Percentiles rank a stretch among this genome's conserved stretches.
Evolutionary conservation across 2,797 vertebrate genomes (phyloP).

Genomic region (Danio aesculapii): DNA sequence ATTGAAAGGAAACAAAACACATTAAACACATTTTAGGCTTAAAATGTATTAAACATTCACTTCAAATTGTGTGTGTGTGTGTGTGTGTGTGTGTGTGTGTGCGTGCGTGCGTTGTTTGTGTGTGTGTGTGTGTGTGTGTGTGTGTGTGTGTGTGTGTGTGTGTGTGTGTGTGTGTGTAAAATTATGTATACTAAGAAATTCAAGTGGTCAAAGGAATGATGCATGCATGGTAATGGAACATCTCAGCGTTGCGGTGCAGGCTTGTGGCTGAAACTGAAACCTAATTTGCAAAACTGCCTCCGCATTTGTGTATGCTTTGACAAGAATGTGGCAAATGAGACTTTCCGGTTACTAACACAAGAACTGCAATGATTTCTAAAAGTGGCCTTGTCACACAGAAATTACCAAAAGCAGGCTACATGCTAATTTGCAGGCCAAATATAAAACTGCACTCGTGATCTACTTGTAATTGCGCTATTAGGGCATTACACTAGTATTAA

Average conservation of each 20-base stretch:
- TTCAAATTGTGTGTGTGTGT: too few relatives aligned
- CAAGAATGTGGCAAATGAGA: background rate
- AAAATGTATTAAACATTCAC: too few relatives aligned
- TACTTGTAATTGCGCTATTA: background rate
- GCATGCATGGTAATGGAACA: background rate
- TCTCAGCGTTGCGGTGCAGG: background rate
- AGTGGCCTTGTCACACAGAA: background rate
- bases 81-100: too few relatives aligned
- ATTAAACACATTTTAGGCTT: too few relatives aligned
- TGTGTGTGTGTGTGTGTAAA: too few relatives aligned
- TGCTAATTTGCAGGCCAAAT: background rate
- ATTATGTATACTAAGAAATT: background rate
- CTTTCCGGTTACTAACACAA: background rate
- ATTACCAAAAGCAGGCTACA: background rate
- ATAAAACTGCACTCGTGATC: background rate
- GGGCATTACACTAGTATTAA: background rate
- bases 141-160: too few relatives aligned
- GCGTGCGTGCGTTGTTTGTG: too few relatives aligned
- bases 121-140: too few relatives aligned
- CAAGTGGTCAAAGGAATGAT: background rate
- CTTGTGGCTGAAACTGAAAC: slow-evolving; percentile 30
- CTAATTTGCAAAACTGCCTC: background rate
- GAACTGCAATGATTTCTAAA: background rate
- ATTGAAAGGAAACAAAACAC: too few relatives aligned
- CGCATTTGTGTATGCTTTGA: background rate